Conservation (phyloP, 1,140 invertebrate genomes). For the Cotesia vestalis region DNA sequence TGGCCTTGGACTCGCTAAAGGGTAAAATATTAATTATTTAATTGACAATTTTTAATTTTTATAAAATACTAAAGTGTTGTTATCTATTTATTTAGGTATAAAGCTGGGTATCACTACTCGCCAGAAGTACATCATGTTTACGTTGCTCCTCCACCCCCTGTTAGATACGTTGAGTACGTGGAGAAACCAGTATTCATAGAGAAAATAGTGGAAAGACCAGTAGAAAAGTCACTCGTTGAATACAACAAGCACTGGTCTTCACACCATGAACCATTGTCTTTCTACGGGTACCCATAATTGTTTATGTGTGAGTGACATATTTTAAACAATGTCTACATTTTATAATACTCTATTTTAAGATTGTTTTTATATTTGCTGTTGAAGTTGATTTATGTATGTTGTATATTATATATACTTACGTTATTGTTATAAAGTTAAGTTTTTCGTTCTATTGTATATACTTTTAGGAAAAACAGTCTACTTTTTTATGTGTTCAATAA, state of each 20-base stretch:
- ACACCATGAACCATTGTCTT: conserved; percentile 44
- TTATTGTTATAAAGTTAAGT: background rate
- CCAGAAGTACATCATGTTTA: conserved; percentile 58
- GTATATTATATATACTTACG: background rate
- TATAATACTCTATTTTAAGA: background rate
- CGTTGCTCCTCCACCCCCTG: conserved; percentile 48
- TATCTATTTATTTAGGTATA: conserved; percentile 47
- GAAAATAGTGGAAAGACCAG: conserved; percentile 54
- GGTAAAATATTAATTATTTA: conserved; percentile 44
- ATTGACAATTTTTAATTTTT: conserved; percentile 12
- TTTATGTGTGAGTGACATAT: background rate
- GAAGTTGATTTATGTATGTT: background rate
- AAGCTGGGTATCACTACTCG: conserved; percentile 52
- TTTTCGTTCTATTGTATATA: no score
- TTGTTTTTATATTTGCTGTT: background rate
- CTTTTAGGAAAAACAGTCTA: no score
- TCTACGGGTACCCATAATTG: conserved; percentile 49
- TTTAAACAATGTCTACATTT: background rate
- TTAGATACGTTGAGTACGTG: conserved; percentile 58
- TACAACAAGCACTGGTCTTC: conserved; percentile 49
- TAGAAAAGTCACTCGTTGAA: conserved; percentile 50
- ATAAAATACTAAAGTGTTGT: background rate
- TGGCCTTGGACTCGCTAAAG: conserved; percentile 57
- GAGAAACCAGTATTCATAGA: conserved; percentile 59
- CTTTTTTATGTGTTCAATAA: no score